Evolutionary conservation across 37 sponge, comb jelly and placozoan species (phyloP), one percentile per base, ranked within the genome.

Genomic region (Petrosia ficiformis): DNA sequence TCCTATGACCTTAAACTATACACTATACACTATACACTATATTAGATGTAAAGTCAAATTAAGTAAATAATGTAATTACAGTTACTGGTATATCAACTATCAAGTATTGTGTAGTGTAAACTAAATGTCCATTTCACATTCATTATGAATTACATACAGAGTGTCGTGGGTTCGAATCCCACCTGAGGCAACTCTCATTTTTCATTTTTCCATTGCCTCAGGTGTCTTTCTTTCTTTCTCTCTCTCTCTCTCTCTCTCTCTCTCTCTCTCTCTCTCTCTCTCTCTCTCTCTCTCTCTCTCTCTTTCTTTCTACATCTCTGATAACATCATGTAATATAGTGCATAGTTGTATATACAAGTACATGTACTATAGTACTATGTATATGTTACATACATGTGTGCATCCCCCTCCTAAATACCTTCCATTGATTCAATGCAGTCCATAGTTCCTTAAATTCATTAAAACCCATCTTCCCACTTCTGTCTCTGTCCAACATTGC

Each of bases 401-500:
- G 54, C 14, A 48, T 48, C 14, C 14, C 14, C 54, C 54, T 19
- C n/a, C 25, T 16, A 41, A 30, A 32, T 28, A 89, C 94, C 77
- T 88, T 80, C 96, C 96, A 95, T 71, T 91, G 93, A 39, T 67
- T 77, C 24, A 95, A 73, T 21, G 66, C 88, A 30, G 60, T 34
- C 89, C 89, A 92, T 6, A 95, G 89, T 58, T 95, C 92, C 83
- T 95, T 95, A 72, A 90, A 95, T 82, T 95, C 96, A 44, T 37
- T 80, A 77, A 95, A 95, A 22, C 93, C 96, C 96, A 95, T 95
- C 74, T 92, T 81, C 19, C 96, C 96, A 74, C 84, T 83, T 61
- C 64, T 77, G 72, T 93, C 94, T 37, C 90, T 75, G 67, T 95
- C 96, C 84, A 95, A 42, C 89, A 95, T 88, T 56, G 85, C 71